These are phyloP conservation scores for Gasteruption jaculator DNA, from an alignment of 2,888 invertebrate species.

Conservation along the genomic window DNA sequence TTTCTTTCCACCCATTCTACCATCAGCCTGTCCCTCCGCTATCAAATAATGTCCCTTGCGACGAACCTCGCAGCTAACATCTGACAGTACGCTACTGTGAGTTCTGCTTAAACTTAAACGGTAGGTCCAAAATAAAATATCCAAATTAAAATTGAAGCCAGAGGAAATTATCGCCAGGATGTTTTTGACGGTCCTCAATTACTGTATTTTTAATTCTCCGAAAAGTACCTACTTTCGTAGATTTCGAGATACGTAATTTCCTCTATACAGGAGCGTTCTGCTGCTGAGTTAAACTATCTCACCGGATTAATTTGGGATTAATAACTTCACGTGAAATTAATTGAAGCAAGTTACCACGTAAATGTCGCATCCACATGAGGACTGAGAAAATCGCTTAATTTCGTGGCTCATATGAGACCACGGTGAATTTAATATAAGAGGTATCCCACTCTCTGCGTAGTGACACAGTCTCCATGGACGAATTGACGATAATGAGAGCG, in stretches of 20 bases:
- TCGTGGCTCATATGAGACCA: slow-evolving; percentile 39
- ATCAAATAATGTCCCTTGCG: slow-evolving; percentile 44
- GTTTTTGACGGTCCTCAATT: no score
- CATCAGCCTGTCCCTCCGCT: slow-evolving; percentile 30
- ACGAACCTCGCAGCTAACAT: slow-evolving; percentile 35
- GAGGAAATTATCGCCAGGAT: no score
- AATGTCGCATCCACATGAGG: slow-evolving; percentile 16
- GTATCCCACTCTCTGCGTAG: slow-evolving; percentile 22
- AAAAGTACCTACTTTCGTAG: no score
- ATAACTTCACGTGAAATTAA: slow-evolving; percentile 28
- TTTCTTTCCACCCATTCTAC: slow-evolving; percentile 21
- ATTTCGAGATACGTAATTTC: no score
- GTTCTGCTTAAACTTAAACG: slow-evolving; percentile 16
- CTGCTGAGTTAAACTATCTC: slow-evolving; percentile 18
- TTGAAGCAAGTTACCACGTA: slow-evolving; percentile 25
- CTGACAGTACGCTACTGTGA: slow-evolving; percentile 38
- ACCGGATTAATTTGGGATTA: slow-evolving; percentile 30
- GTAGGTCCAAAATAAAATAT: no score
- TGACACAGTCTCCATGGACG: slow-evolving; percentile 26
- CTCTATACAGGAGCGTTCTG: no score
- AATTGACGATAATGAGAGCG: slow-evolving; percentile 37
- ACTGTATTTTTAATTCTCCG: no score
- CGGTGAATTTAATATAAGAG: slow-evolving; percentile 42
- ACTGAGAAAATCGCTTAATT: slow-evolving; percentile 45
- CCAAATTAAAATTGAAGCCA: no score